Base-by-base conservation (phyloP, 92 coral and sea anemone genomes). In the Galaxea fascicularis region DNA sequence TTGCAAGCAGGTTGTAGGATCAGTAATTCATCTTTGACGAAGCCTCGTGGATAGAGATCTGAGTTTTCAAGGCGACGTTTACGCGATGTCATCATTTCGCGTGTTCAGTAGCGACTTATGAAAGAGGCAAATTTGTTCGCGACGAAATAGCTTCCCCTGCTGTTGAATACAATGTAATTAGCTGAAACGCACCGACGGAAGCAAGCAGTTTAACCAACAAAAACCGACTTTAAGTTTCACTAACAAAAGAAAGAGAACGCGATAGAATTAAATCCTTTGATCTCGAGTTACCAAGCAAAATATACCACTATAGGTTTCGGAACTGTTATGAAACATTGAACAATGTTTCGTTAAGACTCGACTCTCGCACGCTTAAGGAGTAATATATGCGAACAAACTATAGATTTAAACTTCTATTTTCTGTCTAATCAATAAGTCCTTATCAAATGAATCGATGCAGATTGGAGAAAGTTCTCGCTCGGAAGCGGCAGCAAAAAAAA, bases 1-100 rank as follows among this genome's bases (percentile, higher is more conserved):
- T 91, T 86, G n/a, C 98, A 94, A 21, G 98, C 98, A 0, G 98
- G 98, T 68, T 94, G 98, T 27, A 94, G 91, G 56, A 94, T 92
- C 24, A 89, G 70, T 45, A 94, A 83, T 18, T 82, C 86, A 18
- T 56, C 75, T 79, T 79, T 79, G 21, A 21, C 11, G 16, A 79
- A n/a, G 60, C 62, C n/a, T 8, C 57, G 85, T 5, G 69, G 41
- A 13, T 29, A 29, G 18, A 24, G 20, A 28, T 12, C 60, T 21
- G 59, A 41, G 46, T 39, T 71, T 56, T 70, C 86, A 27, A 56
- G 57, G 44, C 57, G 27, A 20, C 87, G 87, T 47, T 83, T 75
- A 41, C 73, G 20, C 9, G 56, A 73, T 14, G 83, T 62, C 81
- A 75, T 83, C 73, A 62, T 63, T 45, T 71, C 79, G 24, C 11